A percentile compares a stretch with the other conserved stretches of the same genome.
Evolutionary conservation across 2,113 vertebrate species (phyloP).

Genomic region (Lathamus discolor): DNA sequence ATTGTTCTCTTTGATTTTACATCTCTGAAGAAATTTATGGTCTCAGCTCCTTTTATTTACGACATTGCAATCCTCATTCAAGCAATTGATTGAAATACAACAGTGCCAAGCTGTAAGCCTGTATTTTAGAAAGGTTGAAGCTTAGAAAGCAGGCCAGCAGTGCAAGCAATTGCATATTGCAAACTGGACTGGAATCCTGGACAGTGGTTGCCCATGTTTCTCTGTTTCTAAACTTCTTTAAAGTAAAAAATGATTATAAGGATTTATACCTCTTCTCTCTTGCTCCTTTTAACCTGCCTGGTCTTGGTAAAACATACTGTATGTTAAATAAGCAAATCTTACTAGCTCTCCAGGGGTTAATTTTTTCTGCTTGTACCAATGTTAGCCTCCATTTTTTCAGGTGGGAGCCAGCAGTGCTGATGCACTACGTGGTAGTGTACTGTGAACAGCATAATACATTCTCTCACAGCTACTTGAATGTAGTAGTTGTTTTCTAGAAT

Average conservation of each 20-base stretch:
- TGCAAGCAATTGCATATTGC: background rate
- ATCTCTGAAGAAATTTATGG: slow-evolving; percentile 75
- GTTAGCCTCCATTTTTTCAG: background rate
- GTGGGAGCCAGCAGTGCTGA: background rate
- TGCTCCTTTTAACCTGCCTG: background rate
- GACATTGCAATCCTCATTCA: slow-evolving; percentile 58
- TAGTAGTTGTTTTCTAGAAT: background rate
- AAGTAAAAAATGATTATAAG: background rate
- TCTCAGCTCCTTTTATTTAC: slow-evolving; percentile 69
- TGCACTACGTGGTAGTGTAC: background rate
- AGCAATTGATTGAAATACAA: slow-evolving; percentile 75
- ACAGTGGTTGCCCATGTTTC: background rate
- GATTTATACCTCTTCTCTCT: background rate
- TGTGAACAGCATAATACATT: background rate
- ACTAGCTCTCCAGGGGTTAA: background rate
- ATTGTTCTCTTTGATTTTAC: slow-evolving; percentile 76
- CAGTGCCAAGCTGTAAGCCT: slow-evolving; percentile 53
- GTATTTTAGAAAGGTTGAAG: slow-evolving; percentile 55
- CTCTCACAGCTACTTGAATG: background rate
- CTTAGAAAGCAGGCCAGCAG: slow-evolving; percentile 35
- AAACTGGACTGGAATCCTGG: background rate
- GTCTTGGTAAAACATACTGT: background rate
- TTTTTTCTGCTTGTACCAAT: background rate
- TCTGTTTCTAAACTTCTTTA: background rate
- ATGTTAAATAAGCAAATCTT: background rate